Percentiles rank a stretch among this genome's conserved stretches.
phyloP scores from a whole-genome alignment of 2,888 invertebrate genomes.

The Sesia bembeciformis region DNA sequence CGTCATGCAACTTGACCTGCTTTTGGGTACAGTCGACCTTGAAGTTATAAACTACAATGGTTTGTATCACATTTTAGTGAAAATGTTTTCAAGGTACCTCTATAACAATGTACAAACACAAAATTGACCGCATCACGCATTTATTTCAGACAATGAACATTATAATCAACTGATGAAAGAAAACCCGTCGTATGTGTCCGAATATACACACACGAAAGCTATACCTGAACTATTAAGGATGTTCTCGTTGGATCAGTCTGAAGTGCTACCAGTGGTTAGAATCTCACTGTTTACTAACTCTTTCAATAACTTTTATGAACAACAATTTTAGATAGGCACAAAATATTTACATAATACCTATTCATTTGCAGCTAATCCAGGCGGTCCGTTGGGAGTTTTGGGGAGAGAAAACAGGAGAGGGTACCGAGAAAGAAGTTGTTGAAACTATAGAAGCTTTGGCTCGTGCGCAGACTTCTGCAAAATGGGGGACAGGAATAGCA shows the following conservation, averaged over 20 bases:
- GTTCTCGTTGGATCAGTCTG: constrained; percentile 34
- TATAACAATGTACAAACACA: too few relatives aligned
- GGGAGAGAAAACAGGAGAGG: constrained; percentile 27
- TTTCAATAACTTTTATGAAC: not conserved
- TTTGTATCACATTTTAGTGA: constrained; percentile 19
- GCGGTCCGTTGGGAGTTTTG: constrained; percentile 76
- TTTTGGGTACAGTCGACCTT: constrained; percentile 80
- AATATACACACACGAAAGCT: constrained; percentile 72
- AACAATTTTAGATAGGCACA: not conserved
- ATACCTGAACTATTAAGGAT: constrained; percentile 73
- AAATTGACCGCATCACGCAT: too few relatives aligned
- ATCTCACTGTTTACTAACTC: not conserved
- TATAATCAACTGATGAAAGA: constrained; percentile 76
- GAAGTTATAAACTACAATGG: constrained; percentile 76
- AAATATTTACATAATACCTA: not conserved
- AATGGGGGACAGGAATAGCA: constrained; percentile 69
- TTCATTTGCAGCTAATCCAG: constrained; percentile 38
- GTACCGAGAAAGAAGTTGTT: constrained; percentile 34
- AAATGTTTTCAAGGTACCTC: too few relatives aligned
- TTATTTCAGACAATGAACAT: constrained; percentile 57
- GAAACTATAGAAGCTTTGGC: constrained; percentile 59
- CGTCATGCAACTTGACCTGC: constrained; percentile 75
- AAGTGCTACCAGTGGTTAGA: constrained; percentile 33
- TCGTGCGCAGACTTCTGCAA: constrained; percentile 74
- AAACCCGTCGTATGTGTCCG: constrained; percentile 66